Evolutionary conservation across 2,113 vertebrate genomes (phyloP), one percentile per base, ranked within the genome.

Genomic region (Puma concolor): DNA sequence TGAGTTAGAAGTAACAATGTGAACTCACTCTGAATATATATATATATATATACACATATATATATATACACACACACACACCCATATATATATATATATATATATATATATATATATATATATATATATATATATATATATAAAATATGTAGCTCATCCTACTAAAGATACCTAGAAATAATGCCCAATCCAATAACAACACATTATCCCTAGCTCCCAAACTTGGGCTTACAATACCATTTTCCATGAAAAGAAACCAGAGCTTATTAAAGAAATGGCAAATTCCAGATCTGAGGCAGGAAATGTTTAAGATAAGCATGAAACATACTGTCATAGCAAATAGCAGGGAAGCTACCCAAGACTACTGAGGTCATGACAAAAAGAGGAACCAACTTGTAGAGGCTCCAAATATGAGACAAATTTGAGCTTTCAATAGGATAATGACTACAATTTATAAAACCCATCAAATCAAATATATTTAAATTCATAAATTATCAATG

Each of bases 401-500:
- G 5, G 0, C 2, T 67, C 54, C 17, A 64, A 96, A 96, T 21
- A 64, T 52, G 41, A 84, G n/a, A 54, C 8, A 83, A 71, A 15
- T 33, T 16, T 85, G 29, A 71, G 33, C 8, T 94, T 91, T 44
- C 54, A 57, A 81, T 85, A 91, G 4, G 14, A 85, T 81, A 85
- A 60, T 7, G 80, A 66, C 38, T 38, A 84, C 0, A 95, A 74
- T 84, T 97, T 91, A 85, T 94, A 19, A 92, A 93, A 54, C 14
- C 82, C 8, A 82, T 77, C 31, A 88, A 93, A 25, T 71, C 33
- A 17, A 95, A 19, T 82, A 44, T 88, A 19, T 81, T 74, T 89
- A 84, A 97, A 87, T 69, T 17, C 50, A 86, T 90, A 27, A 74
- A 77, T 64, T 97, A 83, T 92, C 94, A 88, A 66, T 89, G 16